Conservation (phyloP, 2,113 vertebrate species). For the Bubalus kerabau region DNA sequence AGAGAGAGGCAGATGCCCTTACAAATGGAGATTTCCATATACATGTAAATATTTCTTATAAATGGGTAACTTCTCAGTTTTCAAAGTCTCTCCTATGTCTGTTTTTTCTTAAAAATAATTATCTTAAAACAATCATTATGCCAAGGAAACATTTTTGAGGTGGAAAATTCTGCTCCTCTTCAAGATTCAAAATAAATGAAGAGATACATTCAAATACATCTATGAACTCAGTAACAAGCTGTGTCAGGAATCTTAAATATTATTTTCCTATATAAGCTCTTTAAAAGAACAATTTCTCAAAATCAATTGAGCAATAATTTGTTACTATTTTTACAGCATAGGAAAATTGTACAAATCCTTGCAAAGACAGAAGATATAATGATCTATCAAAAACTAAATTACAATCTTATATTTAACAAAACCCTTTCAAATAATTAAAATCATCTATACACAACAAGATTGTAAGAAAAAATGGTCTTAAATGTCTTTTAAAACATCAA, state of each 20-base stretch:
- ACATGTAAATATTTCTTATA: background rate
- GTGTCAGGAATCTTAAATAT: conserved; percentile 14
- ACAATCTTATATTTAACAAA: background rate
- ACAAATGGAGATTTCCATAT: background rate
- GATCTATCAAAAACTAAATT: conserved; percentile 10
- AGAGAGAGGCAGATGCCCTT: background rate
- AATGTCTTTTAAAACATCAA: background rate
- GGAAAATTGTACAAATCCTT: conserved; percentile 6
- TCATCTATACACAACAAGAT: background rate
- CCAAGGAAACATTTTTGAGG: background rate
- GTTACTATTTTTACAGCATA: background rate
- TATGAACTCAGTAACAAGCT: background rate
- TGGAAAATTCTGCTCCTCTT: background rate
- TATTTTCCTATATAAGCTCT: background rate
- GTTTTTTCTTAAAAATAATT: background rate
- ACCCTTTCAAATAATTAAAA: background rate
- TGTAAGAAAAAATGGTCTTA: background rate
- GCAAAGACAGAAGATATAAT: background rate
- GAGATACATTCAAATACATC: conserved; percentile 1
- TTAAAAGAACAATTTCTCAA: conserved; percentile 36
- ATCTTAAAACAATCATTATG: background rate
- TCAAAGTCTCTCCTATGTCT: background rate
- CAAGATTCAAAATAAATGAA: conserved; percentile 34
- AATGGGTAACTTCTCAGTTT: background rate
- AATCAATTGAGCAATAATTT: background rate